Evolutionary conservation across 1,140 invertebrate genomes (phyloP), one percentile per base, ranked within the genome.

Genomic region (Drosophila mauritiana): DNA sequence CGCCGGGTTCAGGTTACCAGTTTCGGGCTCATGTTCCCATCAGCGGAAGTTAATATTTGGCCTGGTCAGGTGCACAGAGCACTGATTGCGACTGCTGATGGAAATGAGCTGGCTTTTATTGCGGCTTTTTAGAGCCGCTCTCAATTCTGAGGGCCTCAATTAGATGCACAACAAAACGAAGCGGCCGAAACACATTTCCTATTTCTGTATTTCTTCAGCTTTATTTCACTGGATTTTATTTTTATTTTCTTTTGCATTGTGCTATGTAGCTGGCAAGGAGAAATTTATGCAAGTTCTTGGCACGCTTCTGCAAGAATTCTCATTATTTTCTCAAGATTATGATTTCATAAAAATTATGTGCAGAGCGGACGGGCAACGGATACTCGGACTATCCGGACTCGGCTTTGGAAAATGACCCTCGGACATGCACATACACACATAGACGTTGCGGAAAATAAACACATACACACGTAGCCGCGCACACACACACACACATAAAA

Each of bases 251-350:
- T 49, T 27, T 49, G 43, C 43, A 56, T 67, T 68, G 58, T 77
- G 43, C 51, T 61, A 22, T 76, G 49, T 62, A 13, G 54, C 43
- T 45, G 55, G 53, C 59, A 57, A 53, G 54, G 1, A 46, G 31
- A 59, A 64, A 74, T 74, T 74, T 64, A 74, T 53, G 75, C 74
- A 78, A 72, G 67, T 78, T 78, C 54, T 78, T 78, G 76, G 76
- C 74, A 78, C 67, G 75, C 74, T 73, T 73, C 70, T 20, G 48
- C 67, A 78, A 78, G 74, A 78, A 78, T 78, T 78, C 76, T 78
- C 76, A 78, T 78, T 78, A 78, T 78, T 78, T 78, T 78, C 76
- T 78, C 74, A 72, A 78, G 76, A 78, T 78, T 78, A 78, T 78
- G 76, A 78, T 78, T 78, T 78, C 75, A 78, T 73, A 73, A 78